Base-by-base conservation (phyloP, 2,797 vertebrate genomes). In the Triplophysa yarkandensis region DNA sequence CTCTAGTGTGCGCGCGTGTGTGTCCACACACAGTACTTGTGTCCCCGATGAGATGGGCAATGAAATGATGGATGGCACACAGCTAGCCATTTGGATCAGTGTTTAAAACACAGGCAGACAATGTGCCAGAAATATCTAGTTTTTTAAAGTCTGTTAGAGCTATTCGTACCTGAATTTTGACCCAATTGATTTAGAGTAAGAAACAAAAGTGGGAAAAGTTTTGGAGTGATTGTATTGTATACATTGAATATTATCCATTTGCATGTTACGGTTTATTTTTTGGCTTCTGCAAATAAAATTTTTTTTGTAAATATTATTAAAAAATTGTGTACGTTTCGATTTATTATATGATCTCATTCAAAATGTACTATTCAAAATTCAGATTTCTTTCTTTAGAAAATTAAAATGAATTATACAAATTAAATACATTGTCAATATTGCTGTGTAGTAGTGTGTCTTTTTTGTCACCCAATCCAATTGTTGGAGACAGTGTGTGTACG, bases 71-170 rank as follows among this genome's bases (percentile, higher is more conserved):
- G 57, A 74, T 65, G 32, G 48, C 46, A 21, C 1, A n/a, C 66
- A 76, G 61, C 60, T 76, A 71, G 66, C 72, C 48, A 58, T 78
- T 78, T 55, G 57, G 65, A 65, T 57, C 43, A 55, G 72, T 52
- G 62, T 77, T 80, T 80, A 78, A 64, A 63, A 28, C 48, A 68
- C 60, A 76, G 25, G 64, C 63, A 67, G 30, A 68, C 66, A 67
- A 28, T 65, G 60, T 65, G 71, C 71, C 71, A 73, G 61, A 61
- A 73, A 73, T 73, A 65, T 55, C 21, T 25, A 41, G 63, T 41
- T 75, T 68, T 68, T 68, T 61, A 60, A 74, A 74, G 72, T 17
- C 32, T 48, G 30, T 64, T 68, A 27, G 23, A 41, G 43, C 32
- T 68, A 61, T 68, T 75, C 54, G 55, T 75, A 52, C 43, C 73